Evolutionary conservation across 2,797 vertebrate species (phyloP).

Genomic region (Hyperoplus immaculatus): DNA sequence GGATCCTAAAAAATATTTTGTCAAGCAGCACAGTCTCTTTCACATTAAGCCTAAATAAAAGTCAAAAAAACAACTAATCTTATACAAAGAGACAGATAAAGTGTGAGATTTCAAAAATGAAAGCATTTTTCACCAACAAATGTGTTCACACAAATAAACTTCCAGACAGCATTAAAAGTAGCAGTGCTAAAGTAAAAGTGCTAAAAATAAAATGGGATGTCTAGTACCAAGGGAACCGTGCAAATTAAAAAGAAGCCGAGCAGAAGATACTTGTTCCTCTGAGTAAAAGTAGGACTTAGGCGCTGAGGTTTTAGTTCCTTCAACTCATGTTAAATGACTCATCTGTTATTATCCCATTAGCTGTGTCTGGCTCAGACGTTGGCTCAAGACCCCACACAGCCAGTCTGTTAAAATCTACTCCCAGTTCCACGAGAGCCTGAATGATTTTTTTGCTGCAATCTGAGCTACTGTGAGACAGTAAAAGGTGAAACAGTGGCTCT

Average conservation of each 20-base stretch:
- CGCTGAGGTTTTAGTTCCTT: slow-evolving; percentile 55
- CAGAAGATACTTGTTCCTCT: slow-evolving; percentile 37
- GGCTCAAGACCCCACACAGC: slow-evolving; percentile 49
- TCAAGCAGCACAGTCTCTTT: neutral
- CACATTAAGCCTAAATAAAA: neutral
- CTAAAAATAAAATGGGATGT: slow-evolving; percentile 38
- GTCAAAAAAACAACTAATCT: neutral
- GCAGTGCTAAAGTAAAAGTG: slow-evolving; percentile 13
- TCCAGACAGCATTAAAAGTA: slow-evolving; percentile 17
- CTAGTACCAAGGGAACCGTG: slow-evolving; percentile 15
- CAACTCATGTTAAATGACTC: slow-evolving; percentile 65
- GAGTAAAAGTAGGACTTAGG: slow-evolving; percentile 42
- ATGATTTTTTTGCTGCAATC: too few relatives aligned
- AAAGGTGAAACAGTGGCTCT: too few relatives aligned
- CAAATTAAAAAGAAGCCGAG: slow-evolving; percentile 45
- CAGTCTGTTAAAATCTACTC: neutral
- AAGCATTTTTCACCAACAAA: neutral
- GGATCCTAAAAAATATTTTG: neutral
- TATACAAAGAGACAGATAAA: neutral
- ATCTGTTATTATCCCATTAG: slow-evolving; percentile 62
- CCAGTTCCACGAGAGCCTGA: too few relatives aligned
- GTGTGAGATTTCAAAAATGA: neutral
- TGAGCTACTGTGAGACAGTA: neutral
- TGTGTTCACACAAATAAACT: neutral
- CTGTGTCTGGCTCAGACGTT: slow-evolving; percentile 47